These are phyloP conservation scores for Bucco capensis DNA, from an alignment of 2,113 vertebrate genomes.

Conservation along the genomic window DNA sequence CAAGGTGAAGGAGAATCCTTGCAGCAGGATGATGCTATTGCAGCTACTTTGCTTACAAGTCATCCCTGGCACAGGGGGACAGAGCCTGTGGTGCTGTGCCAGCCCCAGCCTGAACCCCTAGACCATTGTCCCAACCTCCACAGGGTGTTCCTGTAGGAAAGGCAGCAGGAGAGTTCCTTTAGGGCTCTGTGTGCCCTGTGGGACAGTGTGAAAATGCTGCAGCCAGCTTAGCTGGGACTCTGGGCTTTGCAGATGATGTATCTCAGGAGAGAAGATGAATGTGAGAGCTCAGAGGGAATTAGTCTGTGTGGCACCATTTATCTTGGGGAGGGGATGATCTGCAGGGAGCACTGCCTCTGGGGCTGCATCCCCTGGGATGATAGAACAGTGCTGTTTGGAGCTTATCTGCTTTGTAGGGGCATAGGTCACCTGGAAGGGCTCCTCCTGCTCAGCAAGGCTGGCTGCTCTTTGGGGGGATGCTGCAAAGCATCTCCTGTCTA, in stretches of 20 bases:
- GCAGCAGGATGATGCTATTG: fast-evolving
- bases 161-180: not conserved
- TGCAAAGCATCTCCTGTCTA: not conserved
- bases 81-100: not conserved
- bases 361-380: not conserved
- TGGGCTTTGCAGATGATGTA: not conserved
- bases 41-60: not conserved
- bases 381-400: fast-evolving
- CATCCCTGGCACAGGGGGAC: too few relatives aligned
- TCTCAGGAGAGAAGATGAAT: not conserved
- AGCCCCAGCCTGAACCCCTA: not conserved
- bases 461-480: not conserved
- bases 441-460: too few relatives aligned
- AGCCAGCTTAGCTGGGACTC: not conserved
- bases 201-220: not conserved
- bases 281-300: not conserved
- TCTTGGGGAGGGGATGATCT: not conserved
- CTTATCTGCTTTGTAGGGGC: not conserved
- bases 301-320: not conserved
- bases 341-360: not conserved
- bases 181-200: not conserved
- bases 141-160: not conserved
- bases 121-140: not conserved
- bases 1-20: fast-evolving
- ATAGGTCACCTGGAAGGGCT: not conserved